phyloP scores from a whole-genome alignment of 2,797 vertebrate genomes.

The Xiphophorus birchmanni region DNA sequence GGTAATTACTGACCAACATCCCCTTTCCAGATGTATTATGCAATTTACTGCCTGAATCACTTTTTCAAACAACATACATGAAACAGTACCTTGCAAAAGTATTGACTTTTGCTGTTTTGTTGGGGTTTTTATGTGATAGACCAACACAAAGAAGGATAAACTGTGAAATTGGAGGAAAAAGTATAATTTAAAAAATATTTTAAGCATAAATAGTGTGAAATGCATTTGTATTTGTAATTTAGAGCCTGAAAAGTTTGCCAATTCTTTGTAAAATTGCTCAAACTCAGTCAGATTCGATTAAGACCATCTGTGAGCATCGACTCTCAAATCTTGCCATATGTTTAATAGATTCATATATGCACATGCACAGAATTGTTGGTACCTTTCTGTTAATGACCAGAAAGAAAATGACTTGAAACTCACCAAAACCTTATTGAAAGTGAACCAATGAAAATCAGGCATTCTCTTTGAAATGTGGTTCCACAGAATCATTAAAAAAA shows the following conservation, averaged over 20 bases:
- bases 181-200: neutral
- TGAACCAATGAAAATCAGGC: neutral
- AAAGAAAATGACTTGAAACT: neutral
- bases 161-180: neutral
- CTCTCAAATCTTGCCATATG: neutral
- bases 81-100: neutral
- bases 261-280: neutral
- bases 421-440: neutral
- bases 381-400: neutral
- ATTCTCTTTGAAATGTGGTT: neutral
- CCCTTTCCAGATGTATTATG: conserved; percentile 33
- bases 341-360: neutral
- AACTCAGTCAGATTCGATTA: neutral
- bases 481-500: neutral
- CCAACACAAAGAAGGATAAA: neutral
- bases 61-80: conserved; percentile 8
- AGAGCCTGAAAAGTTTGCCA: neutral
- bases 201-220: neutral
- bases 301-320: neutral
- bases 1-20: conserved; percentile 33
- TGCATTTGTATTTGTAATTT: neutral
- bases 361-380: neutral
- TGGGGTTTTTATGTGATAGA: neutral
- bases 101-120: neutral
- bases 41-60: conserved; percentile 32